phyloP scores from a whole-genome alignment of 2,888 invertebrate genomes.

The Pocota personata region DNA sequence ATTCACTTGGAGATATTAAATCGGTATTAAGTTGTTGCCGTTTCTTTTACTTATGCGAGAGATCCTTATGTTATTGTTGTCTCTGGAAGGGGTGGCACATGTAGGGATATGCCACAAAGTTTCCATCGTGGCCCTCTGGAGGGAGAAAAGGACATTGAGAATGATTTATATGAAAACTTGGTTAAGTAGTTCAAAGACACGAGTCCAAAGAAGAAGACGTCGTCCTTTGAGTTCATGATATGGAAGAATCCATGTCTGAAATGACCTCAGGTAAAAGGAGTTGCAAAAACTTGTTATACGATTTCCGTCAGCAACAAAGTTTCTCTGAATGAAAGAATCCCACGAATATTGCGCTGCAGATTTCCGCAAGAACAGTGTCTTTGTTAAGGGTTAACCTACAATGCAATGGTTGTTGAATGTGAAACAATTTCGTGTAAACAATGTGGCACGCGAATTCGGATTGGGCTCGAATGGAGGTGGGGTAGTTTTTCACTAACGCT shows the following conservation, averaged over 20 bases:
- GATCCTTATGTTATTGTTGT: background rate
- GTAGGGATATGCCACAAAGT: background rate
- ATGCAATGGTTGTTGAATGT: background rate
- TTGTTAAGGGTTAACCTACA: constrained; percentile 17
- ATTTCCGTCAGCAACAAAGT: background rate
- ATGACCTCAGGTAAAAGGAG: background rate
- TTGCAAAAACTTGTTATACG: background rate
- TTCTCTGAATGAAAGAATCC: background rate
- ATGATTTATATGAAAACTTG: constrained; percentile 36
- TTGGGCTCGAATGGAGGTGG: background rate
- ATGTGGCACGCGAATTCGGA: constrained; percentile 9
- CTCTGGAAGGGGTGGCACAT: background rate
- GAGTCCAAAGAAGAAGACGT: background rate
- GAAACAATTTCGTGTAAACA: constrained; percentile 16
- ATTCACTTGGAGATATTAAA: constrained; percentile 44
- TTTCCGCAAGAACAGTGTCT: constrained; percentile 13
- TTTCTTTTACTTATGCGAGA: constrained; percentile 1
- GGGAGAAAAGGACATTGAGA: background rate
- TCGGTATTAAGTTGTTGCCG: constrained; percentile 34
- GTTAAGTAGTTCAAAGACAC: constrained; percentile 7
- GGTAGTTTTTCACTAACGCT: background rate
- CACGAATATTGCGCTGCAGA: background rate
- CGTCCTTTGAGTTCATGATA: background rate
- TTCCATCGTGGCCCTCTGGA: background rate
- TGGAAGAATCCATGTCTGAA: background rate